phyloP scores from a whole-genome alignment of 2,113 vertebrate genomes.

The Rhynchomys soricoides region DNA sequence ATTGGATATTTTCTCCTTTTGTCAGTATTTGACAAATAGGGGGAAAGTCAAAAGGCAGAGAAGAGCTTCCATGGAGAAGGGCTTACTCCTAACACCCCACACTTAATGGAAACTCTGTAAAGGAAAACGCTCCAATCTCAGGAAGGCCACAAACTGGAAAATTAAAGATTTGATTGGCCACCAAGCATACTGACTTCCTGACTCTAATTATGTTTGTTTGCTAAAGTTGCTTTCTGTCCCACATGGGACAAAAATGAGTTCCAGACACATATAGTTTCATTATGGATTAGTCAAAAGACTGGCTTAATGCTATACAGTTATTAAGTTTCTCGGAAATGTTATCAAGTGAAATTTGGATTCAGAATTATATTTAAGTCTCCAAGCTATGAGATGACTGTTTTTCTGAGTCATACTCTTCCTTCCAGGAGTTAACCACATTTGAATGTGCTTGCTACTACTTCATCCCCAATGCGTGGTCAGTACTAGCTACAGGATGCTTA shows the following conservation, averaged over 20 bases:
- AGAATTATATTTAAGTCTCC: constrained; percentile 39
- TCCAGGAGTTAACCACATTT: not conserved
- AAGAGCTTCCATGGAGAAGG: not conserved
- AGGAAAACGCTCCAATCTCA: constrained; percentile 26
- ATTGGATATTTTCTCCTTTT: constrained; percentile 41
- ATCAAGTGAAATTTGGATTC: constrained; percentile 36
- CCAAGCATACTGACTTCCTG: not conserved
- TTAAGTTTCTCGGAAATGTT: constrained; percentile 33
- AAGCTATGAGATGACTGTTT: not conserved
- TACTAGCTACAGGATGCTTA: not conserved
- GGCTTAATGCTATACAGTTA: not conserved
- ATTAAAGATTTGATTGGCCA: not conserved
- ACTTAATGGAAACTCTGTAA: not conserved
- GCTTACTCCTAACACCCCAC: not conserved
- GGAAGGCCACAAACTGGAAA: constrained; percentile 17
- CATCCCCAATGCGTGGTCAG: not conserved
- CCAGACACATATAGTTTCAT: constrained; percentile 33
- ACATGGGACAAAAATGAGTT: not conserved
- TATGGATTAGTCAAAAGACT: not conserved
- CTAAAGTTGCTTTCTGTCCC: not conserved
- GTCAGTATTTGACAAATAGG: constrained; percentile 33
- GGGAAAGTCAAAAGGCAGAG: not conserved
- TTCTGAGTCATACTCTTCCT: not conserved
- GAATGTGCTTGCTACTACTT: constrained; percentile 49
- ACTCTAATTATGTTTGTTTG: constrained; percentile 7